Conservation (phyloP, 2,797 vertebrate species). For the Rhodeus uyekii region DNA sequence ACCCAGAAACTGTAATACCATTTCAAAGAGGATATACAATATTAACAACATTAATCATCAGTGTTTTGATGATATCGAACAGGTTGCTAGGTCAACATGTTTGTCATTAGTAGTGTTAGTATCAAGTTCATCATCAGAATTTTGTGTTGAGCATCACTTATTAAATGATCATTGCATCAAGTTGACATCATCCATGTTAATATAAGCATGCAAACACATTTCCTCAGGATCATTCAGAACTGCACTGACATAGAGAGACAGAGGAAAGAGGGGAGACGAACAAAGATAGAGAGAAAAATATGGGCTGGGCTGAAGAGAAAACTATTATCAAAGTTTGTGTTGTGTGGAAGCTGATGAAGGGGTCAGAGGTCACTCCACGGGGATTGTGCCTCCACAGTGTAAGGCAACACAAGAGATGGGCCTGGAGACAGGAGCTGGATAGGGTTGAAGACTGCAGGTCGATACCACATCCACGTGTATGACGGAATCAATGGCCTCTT, state of each 20-base stretch:
- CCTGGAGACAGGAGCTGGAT: slow-evolving; percentile 19
- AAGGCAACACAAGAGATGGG: slow-evolving; percentile 30
- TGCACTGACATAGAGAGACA: slow-evolving; percentile 72
- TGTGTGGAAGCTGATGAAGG: not conserved
- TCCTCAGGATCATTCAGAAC: slow-evolving; percentile 76
- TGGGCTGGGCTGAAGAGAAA: not conserved
- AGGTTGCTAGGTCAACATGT: slow-evolving; percentile 68
- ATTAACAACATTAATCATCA: slow-evolving; percentile 71
- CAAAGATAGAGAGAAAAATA: slow-evolving; percentile 3
- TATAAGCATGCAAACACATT: slow-evolving; percentile 83
- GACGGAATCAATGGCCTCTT: slow-evolving; percentile 66
- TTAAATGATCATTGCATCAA: slow-evolving; percentile 80
- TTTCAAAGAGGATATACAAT: slow-evolving; percentile 75
- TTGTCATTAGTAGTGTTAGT: slow-evolving; percentile 79
- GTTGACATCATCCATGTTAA: slow-evolving; percentile 85
- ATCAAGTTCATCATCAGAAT: slow-evolving; percentile 75
- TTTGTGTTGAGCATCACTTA: slow-evolving; percentile 76
- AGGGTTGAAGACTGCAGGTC: slow-evolving; percentile 63
- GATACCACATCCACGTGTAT: slow-evolving; percentile 67
- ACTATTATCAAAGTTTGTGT: not conserved
- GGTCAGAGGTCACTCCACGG: slow-evolving; percentile 30
- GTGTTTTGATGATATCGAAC: slow-evolving; percentile 57
- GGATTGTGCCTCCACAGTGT: slow-evolving; percentile 30
- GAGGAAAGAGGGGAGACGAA: slow-evolving; percentile 39
- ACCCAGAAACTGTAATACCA: slow-evolving; percentile 68